Conservation (phyloP, 2,888 invertebrate genomes). For the Anthoptus insignis region DNA sequence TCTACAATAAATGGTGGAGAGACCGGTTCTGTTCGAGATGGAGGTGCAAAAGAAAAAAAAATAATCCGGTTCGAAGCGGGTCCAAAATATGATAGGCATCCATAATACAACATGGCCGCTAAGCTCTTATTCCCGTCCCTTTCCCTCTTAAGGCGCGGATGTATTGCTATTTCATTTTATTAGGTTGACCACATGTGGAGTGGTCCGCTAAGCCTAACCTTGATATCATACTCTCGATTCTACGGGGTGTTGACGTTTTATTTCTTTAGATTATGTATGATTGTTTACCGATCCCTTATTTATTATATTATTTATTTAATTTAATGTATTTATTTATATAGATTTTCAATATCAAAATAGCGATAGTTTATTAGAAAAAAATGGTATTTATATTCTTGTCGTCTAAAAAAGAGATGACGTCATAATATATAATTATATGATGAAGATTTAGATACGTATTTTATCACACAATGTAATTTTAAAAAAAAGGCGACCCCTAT, state of each 20-base stretch:
- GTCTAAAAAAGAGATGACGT: no score
- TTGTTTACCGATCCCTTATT: conserved; percentile 9
- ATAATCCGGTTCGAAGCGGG: conserved; percentile 85
- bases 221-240: conserved; percentile 84
- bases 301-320: neutral
- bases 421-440: no score
- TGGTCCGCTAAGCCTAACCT: conserved; percentile 87
- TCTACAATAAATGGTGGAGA: conserved; percentile 86
- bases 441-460: no score
- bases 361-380: no score
- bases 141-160: conserved; percentile 60
- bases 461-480: no score
- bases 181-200: conserved; percentile 87
- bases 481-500: no score
- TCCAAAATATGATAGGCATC: conserved; percentile 87
- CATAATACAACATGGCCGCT: conserved; percentile 87
- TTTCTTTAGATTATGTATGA: conserved; percentile 5
- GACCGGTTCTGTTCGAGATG: conserved; percentile 81
- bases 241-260: conserved; percentile 68
- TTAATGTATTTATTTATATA: neutral
- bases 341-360: neutral
- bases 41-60: conserved; percentile 83
- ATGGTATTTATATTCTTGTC: no score
- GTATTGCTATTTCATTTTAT: conserved; percentile 79
- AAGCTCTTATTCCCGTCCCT: conserved; percentile 77